phyloP scores from a whole-genome alignment of 1,140 invertebrate species.

The Charaxes varanes region DNA sequence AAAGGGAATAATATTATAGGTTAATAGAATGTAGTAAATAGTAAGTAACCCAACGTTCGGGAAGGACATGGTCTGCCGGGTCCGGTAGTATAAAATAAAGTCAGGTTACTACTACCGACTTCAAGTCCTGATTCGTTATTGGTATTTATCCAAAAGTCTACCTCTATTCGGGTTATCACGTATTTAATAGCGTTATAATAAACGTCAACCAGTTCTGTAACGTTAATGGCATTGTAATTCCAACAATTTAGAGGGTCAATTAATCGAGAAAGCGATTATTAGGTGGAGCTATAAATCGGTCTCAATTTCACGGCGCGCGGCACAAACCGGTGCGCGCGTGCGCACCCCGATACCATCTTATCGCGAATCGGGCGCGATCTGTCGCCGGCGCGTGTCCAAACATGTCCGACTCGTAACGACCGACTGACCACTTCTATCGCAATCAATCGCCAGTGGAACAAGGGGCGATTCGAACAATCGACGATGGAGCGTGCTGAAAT shows the following conservation, averaged over 20 bases:
- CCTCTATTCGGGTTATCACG: too few species aligned
- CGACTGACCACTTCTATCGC: slow-evolving; percentile 22
- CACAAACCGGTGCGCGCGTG: slow-evolving; percentile 40
- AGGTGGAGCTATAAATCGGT: slow-evolving; percentile 37
- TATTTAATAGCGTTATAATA: slow-evolving; percentile 4
- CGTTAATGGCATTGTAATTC: slow-evolving; percentile 20
- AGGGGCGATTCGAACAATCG: slow-evolving; percentile 13
- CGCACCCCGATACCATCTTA: slow-evolving; percentile 47
- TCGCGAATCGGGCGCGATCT: slow-evolving; percentile 42
- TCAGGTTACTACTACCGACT: too few species aligned
- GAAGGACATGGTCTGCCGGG: too few species aligned
- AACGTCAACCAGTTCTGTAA: slow-evolving; percentile 10
- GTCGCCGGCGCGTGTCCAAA: slow-evolving; percentile 46
- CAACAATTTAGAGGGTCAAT: slow-evolving; percentile 32
- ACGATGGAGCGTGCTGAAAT: slow-evolving; percentile 17
- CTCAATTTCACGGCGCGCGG: slow-evolving; percentile 41
- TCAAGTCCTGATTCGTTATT: too few species aligned
- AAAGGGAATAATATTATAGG: too few species aligned
- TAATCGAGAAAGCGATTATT: slow-evolving; percentile 48
- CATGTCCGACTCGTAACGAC: slow-evolving; percentile 29
- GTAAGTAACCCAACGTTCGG: too few species aligned
- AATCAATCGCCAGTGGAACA: slow-evolving; percentile 23
- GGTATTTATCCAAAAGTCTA: too few species aligned
- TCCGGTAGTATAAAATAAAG: too few species aligned
- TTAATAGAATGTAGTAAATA: too few species aligned